phyloP scores from a whole-genome alignment of 2,113 vertebrate genomes.

The Rhombomys opimus region DNA sequence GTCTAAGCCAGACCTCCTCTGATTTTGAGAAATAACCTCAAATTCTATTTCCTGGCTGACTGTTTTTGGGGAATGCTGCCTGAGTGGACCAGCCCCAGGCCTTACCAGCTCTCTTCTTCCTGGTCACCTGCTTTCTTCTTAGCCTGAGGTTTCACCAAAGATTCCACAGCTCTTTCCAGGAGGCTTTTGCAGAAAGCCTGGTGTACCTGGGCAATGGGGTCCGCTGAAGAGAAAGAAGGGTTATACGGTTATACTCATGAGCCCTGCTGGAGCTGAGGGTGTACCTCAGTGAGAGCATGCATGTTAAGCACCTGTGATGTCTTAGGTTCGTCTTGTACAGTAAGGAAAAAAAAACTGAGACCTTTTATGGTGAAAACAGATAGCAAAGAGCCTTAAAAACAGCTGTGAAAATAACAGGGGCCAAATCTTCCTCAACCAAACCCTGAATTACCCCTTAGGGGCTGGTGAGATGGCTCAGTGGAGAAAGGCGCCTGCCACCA shows the following conservation, averaged over 20 bases:
- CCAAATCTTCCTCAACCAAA: neutral
- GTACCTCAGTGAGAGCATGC: neutral
- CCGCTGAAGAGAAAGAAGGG: constrained; percentile 85
- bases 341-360: too few relatives aligned
- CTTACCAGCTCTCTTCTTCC: constrained; percentile 87
- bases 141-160: constrained; percentile 93
- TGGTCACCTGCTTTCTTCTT: constrained; percentile 82
- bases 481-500: neutral
- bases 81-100: neutral
- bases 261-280: too few relatives aligned
- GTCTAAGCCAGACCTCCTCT: neutral
- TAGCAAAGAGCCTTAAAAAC: neutral
- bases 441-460: neutral
- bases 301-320: neutral
- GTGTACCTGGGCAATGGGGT: constrained; percentile 97
- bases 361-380: neutral
- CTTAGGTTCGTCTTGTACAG: neutral
- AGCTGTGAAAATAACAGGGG: neutral
- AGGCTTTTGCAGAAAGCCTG: constrained; percentile 97
- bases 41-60: neutral
- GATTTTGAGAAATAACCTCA: neutral
- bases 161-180: constrained; percentile 94
- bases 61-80: neutral
- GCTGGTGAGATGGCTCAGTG: neutral
- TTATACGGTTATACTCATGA: neutral